Evolutionary conservation across 2,113 vertebrate species (phyloP).

Genomic region (Ginglymostoma cirratum): DNA sequence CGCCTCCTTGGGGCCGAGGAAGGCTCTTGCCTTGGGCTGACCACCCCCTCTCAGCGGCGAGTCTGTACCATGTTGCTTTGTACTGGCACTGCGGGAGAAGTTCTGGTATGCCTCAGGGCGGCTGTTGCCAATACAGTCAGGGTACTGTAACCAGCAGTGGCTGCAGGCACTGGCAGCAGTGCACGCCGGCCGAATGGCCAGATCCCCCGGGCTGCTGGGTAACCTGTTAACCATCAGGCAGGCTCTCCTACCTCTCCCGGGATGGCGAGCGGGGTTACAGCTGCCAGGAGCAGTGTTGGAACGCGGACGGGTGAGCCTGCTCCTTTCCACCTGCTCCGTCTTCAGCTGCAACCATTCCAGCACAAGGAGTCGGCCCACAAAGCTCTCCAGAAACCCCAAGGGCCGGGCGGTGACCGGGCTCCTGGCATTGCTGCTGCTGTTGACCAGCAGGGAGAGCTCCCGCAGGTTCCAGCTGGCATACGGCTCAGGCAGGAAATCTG

Average conservation of each 20-base stretch:
- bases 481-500: constrained; percentile 78
- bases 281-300: constrained; percentile 43
- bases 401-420: constrained; percentile 46
- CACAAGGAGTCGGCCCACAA: constrained; percentile 70
- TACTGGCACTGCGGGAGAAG: constrained; percentile 44
- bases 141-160: constrained; percentile 44
- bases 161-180: constrained; percentile 41
- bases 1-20: neutral
- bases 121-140: constrained; percentile 41
- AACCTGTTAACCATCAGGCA: constrained; percentile 56
- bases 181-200: constrained; percentile 44
- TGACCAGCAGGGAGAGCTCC: constrained; percentile 63
- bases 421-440: constrained; percentile 53
- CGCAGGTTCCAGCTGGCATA: constrained; percentile 78
- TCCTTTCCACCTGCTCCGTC: constrained; percentile 63
- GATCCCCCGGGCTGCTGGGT: constrained; percentile 44
- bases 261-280: constrained; percentile 59
- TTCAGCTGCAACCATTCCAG: constrained; percentile 78
- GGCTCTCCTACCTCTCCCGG: constrained; percentile 61
- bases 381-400: constrained; percentile 62
- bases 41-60: constrained; percentile 56
- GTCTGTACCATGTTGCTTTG: constrained; percentile 40
- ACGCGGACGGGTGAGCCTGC: constrained; percentile 39
- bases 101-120: constrained; percentile 42
- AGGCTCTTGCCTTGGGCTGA: constrained; percentile 48